Percentiles rank a stretch among this genome's conserved stretches.
Conservation (phyloP, 1,140 invertebrate species). For the Musca vetustissima region DNA sequence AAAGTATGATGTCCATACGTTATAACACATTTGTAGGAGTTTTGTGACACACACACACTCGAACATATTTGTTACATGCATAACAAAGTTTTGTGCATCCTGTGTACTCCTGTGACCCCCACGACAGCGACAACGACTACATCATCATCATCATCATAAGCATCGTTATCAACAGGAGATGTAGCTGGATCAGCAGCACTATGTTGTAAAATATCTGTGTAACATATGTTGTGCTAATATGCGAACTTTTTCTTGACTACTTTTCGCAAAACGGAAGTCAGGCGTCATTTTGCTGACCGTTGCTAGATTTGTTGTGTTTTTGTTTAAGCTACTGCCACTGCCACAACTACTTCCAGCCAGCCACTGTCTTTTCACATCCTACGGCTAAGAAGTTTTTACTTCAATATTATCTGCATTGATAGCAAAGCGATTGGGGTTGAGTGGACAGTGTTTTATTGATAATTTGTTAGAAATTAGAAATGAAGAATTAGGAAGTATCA, state of each 20-base stretch:
- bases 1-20: too few species aligned
- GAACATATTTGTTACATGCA: background rate
- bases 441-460: too few species aligned
- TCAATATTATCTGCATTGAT: slow-evolving; percentile 20
- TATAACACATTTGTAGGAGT: too few species aligned
- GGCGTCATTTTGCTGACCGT: slow-evolving; percentile 29
- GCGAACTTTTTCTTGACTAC: slow-evolving; percentile 27
- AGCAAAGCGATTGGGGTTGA: too few species aligned
- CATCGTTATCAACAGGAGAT: background rate
- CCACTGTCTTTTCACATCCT: slow-evolving; percentile 1
- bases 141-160: background rate
- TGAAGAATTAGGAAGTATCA: too few species aligned
- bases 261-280: slow-evolving; percentile 21
- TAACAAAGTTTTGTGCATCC: background rate
- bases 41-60: background rate
- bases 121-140: slow-evolving; percentile 2
- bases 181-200: background rate
- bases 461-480: too few species aligned
- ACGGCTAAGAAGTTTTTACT: background rate
- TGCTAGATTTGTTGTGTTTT: slow-evolving; percentile 20
- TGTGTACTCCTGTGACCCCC: background rate
- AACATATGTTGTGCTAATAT: slow-evolving; percentile 32
- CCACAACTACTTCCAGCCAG: too few species aligned
- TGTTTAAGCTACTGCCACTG: slow-evolving; percentile 4
- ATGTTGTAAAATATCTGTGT: background rate